A percentile compares a stretch with the other conserved stretches of the same genome.
Conservation (phyloP, 2,113 vertebrate genomes). For the Drymodes brunneopygia region DNA sequence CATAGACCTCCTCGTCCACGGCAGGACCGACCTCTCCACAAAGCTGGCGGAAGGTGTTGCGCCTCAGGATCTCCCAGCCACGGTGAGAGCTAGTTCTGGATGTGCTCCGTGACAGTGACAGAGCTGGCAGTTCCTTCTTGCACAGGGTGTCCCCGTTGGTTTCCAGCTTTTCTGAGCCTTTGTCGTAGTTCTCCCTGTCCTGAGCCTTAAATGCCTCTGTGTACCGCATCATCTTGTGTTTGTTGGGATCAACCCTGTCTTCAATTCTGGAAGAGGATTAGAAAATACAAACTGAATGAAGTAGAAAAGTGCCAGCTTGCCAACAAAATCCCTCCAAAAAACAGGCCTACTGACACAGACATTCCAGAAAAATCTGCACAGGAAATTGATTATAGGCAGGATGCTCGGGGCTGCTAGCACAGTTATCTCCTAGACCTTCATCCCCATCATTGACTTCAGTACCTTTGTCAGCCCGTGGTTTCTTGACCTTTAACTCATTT, state of each 20-base stretch:
- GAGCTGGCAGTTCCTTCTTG: neutral
- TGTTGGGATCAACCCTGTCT: constrained; percentile 77
- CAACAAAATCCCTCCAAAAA: neutral
- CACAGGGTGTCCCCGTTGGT: neutral
- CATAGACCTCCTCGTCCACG: constrained; percentile 66
- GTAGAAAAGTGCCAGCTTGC: neutral
- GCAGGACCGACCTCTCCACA: constrained; percentile 33
- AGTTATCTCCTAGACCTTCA: neutral
- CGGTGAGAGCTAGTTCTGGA: constrained; percentile 66
- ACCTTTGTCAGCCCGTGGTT: rapidly evolving
- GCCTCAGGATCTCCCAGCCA: constrained; percentile 82
- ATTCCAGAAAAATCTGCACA: neutral
- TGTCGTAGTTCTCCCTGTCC: constrained; percentile 62
- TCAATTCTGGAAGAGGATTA: constrained; percentile 79
- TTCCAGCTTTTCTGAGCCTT: constrained; percentile 42
- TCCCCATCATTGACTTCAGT: neutral
- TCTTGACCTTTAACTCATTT: neutral
- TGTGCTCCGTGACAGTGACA: constrained; percentile 61
- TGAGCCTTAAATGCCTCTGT: constrained; percentile 77
- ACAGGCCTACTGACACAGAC: neutral
- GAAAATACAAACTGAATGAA: neutral
- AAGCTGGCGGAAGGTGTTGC: constrained; percentile 68
- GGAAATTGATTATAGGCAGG: neutral
- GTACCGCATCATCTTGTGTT: constrained; percentile 80
- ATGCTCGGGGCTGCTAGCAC: neutral